Base-by-base conservation (phyloP, 2,797 vertebrate species). In the Nasua narica region DNA sequence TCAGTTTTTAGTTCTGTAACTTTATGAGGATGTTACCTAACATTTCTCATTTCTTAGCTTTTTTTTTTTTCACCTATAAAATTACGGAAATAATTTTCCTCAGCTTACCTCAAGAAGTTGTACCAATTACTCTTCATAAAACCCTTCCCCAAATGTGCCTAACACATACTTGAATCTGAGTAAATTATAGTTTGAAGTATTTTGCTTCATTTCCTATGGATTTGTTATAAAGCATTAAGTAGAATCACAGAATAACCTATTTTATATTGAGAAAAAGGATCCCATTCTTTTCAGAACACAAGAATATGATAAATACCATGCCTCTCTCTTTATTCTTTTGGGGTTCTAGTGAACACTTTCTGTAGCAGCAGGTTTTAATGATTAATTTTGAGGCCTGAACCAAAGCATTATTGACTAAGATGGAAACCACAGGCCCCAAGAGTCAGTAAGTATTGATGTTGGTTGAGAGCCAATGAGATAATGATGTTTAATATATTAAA, bases 371-470 rank as follows among this genome's bases (percentile, higher is more conserved):
- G 29, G 40, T 79, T 91, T 91, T 95, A 90, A 78, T 74, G 85
- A 81, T 96, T 92, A 77, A 92, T 92, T 97, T 82, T 94, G 90
- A 97, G 83, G 18, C 67, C 70, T 79, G 48, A 97, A 87, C 50
- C 58, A 65, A 82, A 91, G 81, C 13, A 72, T 95, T 95, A 90
- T 83, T 94, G 96, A 95, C 78, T 83, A 86, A 85, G 32, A 94
- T 92, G 86, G 95, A 97, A 96, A 88, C 72, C 95, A 84, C 52
- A 84, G 40, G 60, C 29, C 94, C 58, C 90, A 77, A n/a, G 88
- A 95, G 93, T 91, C 67, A 65, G 11, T 50, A 90, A 92, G 83
- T 90, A 83, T 96, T 95, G 69, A 70, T 93, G n/a, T 94, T 96
- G 82, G 81, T 70, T 83, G 86, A 85, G 85, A 96, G 82, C 92